phyloP scores from a whole-genome alignment of 2,113 vertebrate species.

The Ciconia maguari region DNA sequence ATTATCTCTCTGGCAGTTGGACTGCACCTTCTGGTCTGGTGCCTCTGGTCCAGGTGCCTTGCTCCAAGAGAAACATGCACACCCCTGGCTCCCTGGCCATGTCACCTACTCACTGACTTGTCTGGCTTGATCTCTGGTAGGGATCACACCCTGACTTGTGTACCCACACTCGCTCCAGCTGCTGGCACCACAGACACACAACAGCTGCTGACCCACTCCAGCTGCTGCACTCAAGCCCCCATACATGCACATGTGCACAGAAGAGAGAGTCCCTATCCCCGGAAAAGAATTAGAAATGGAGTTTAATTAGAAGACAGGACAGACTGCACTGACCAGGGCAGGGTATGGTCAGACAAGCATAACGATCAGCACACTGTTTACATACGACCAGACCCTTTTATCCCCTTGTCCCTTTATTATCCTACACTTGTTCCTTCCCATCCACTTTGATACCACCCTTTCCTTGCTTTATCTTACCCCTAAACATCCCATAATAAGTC shows the following conservation, averaged over 20 bases:
- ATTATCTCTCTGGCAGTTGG: background rate
- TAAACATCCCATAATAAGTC: background rate
- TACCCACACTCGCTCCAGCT: background rate
- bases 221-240: background rate
- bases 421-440: background rate
- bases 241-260: background rate
- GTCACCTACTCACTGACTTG: background rate
- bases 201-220: background rate
- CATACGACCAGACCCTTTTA: background rate
- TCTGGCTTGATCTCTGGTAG: background rate
- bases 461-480: background rate
- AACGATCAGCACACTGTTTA: background rate
- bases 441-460: background rate
- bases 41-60: background rate
- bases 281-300: background rate
- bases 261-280: background rate
- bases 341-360: background rate
- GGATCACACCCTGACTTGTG: background rate
- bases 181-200: background rate
- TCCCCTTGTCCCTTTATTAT: background rate
- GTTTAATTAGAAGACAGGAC: background rate
- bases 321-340: background rate
- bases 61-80: background rate
- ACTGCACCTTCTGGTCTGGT: background rate
- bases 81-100: background rate